Evolutionary conservation across 2,888 invertebrate genomes (phyloP).

Genomic region (Chorisops tibialis): DNA sequence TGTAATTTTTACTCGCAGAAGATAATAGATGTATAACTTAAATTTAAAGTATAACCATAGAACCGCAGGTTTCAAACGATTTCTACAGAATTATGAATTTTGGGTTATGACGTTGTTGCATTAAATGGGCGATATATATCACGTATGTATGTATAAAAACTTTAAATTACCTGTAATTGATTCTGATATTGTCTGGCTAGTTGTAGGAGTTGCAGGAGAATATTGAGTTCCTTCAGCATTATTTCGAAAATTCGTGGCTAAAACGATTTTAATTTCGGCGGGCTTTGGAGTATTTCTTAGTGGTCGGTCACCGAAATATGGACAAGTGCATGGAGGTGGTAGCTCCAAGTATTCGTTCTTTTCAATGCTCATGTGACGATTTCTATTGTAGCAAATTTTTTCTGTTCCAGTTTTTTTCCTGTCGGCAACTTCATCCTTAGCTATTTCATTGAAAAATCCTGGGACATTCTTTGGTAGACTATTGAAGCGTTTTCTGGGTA

Average conservation of each 20-base stretch:
- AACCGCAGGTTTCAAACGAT: too few relatives aligned
- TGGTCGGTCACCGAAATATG: constrained; percentile 72
- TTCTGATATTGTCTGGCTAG: too few relatives aligned
- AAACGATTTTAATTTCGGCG: constrained; percentile 56
- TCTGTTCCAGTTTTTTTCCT: background rate
- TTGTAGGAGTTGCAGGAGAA: too few relatives aligned
- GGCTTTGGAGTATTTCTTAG: constrained; percentile 52
- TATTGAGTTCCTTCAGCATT: background rate
- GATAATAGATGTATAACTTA: too few relatives aligned
- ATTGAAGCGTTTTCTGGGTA: constrained; percentile 42
- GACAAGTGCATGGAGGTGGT: constrained; percentile 77
- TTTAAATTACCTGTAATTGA: too few relatives aligned
- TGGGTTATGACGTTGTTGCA: too few relatives aligned
- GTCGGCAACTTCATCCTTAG: background rate
- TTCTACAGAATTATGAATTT: too few relatives aligned
- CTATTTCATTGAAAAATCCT: constrained; percentile 36
- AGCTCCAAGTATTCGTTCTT: constrained; percentile 55
- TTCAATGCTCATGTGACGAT: constrained; percentile 44
- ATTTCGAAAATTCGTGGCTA: constrained; percentile 33
- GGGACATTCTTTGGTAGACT: constrained; percentile 46
- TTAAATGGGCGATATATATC: too few relatives aligned
- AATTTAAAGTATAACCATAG: too few relatives aligned
- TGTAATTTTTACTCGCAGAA: too few relatives aligned
- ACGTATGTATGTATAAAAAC: too few relatives aligned
- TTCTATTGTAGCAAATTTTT: constrained; percentile 49